Percentiles rank a stretch among this genome's conserved stretches.
These are phyloP conservation scores for Hyla sarda DNA, from an alignment of 2,113 vertebrate species.

Conservation along the genomic window DNA sequence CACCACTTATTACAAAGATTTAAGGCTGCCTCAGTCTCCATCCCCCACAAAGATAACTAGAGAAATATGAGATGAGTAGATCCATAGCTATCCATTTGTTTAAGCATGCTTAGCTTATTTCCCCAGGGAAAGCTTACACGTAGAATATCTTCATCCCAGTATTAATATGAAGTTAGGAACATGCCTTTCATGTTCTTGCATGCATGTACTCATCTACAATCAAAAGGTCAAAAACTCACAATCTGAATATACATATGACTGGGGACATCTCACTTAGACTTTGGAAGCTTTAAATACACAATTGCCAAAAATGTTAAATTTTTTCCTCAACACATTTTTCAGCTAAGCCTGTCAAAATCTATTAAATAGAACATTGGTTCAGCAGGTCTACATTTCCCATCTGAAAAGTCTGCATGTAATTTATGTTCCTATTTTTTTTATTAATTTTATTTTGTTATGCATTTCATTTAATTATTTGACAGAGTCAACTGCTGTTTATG, in stretches of 20 bases:
- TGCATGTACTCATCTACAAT: neutral
- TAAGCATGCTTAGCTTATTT: neutral
- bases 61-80: neutral
- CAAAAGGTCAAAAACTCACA: neutral
- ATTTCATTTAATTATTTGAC: too few relatives aligned
- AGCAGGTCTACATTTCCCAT: neutral
- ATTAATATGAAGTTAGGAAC: neutral
- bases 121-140: neutral
- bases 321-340: neutral
- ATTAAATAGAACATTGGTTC: neutral
- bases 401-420: neutral
- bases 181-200: constrained; percentile 5
- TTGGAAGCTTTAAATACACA: neutral
- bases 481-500: too few relatives aligned
- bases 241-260: neutral
- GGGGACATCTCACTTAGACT: neutral
- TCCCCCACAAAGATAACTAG: neutral
- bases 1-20: neutral
- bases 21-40: neutral
- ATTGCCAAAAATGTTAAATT: neutral
- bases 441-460: too few relatives aligned
- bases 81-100: neutral
- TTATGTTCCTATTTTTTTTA: too few relatives aligned
- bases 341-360: neutral
- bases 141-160: neutral